Conservation (phyloP, 2,797 vertebrate genomes). For the Galaxias olidus region DNA sequence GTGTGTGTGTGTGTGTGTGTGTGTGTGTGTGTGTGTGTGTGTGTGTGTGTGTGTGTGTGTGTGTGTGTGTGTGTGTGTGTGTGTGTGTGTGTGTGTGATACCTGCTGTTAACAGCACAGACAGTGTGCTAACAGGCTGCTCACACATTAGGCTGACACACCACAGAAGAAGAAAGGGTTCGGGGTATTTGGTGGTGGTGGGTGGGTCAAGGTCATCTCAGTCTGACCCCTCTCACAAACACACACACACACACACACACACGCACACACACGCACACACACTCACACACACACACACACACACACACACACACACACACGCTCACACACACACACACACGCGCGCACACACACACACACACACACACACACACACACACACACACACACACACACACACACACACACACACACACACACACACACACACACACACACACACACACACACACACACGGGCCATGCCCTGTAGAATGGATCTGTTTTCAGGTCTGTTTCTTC, state of each 20-base stretch:
- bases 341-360: neutral
- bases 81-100: slow-evolving; percentile 22
- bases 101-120: slow-evolving; percentile 64
- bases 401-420: neutral
- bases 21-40: no score
- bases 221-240: slow-evolving; percentile 5
- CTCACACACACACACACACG: no score
- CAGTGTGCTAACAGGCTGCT: slow-evolving; percentile 69
- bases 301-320: neutral
- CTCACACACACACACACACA: neutral
- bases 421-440: neutral
- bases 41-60: no score
- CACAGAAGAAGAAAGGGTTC: neutral
- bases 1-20: no score
- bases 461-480: neutral
- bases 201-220: slow-evolving; percentile 26
- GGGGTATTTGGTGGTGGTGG: slow-evolving; percentile 16
- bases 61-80: no score
- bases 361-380: neutral
- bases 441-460: neutral
- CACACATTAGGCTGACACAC: slow-evolving; percentile 49
- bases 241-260: slow-evolving; percentile 32
- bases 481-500: no score
- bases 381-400: neutral
- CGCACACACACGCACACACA: slow-evolving; percentile 13